phyloP scores from a whole-genome alignment of 1,140 invertebrate genomes.

The Intoshia linei region DNA sequence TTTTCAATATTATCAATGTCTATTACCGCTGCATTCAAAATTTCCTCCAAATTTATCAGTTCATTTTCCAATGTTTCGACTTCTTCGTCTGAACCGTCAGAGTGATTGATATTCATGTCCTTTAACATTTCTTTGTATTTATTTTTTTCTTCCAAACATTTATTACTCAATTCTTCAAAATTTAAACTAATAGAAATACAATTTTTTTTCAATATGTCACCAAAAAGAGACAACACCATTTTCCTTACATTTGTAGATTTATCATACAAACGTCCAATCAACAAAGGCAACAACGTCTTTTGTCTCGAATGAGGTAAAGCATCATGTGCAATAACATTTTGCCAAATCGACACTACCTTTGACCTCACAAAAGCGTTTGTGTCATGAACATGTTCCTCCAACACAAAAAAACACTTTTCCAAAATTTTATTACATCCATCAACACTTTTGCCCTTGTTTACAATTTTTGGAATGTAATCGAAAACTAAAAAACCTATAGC shows the following conservation, averaged over 20 bases:
- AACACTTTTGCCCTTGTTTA: too few species aligned
- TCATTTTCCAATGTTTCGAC: not conserved
- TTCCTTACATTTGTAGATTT: slow-evolving; percentile 35
- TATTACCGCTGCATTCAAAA: not conserved
- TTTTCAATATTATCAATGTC: not conserved
- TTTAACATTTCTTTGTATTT: not conserved
- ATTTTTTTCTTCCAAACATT: not conserved
- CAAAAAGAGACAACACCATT: not conserved
- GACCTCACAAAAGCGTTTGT: slow-evolving; percentile 44
- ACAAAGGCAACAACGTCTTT: slow-evolving; percentile 29
- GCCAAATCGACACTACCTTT: slow-evolving; percentile 39
- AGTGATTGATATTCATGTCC: not conserved
- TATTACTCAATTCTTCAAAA: not conserved
- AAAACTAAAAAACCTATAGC: too few species aligned
- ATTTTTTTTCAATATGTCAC: not conserved
- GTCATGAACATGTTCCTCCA: slow-evolving; percentile 48
- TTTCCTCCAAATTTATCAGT: not conserved
- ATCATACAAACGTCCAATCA: slow-evolving; percentile 36
- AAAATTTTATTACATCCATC: not conserved
- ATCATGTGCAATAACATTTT: slow-evolving; percentile 13
- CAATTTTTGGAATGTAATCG: too few species aligned
- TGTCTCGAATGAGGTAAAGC: slow-evolving; percentile 34
- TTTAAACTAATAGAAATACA: not conserved
- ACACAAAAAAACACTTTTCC: slow-evolving; percentile 5
- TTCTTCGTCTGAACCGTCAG: not conserved